Percentiles rank a stretch among this genome's conserved stretches.
Conservation (phyloP, 2,113 vertebrate genomes). For the Hippotragus niger region DNA sequence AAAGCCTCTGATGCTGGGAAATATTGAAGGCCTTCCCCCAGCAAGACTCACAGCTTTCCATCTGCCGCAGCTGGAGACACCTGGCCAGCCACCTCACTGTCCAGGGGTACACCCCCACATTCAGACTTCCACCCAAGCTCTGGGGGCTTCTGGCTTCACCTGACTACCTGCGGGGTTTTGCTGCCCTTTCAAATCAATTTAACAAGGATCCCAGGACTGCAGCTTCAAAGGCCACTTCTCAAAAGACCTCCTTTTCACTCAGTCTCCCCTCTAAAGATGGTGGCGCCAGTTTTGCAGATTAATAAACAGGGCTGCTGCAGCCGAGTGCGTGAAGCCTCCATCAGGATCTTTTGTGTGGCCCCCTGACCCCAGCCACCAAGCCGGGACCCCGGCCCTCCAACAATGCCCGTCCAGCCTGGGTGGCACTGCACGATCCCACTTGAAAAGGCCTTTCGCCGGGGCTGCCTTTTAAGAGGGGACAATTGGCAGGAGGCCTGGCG, state of each 20-base stretch:
- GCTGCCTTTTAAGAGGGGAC: slow-evolving; percentile 80
- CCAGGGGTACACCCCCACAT: rapidly evolving
- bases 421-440: slow-evolving; percentile 84
- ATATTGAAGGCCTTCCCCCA: not conserved
- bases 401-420: slow-evolving; percentile 84
- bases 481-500: slow-evolving; percentile 85
- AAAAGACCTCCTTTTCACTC: slow-evolving; percentile 74
- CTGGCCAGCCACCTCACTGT: rapidly evolving
- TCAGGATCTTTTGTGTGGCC: slow-evolving; percentile 78
- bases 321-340: slow-evolving; percentile 79
- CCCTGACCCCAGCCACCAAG: slow-evolving; percentile 80
- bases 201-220: slow-evolving; percentile 56
- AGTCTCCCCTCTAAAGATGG: slow-evolving; percentile 75
- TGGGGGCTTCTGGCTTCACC: not conserved
- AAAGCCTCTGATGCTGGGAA: not conserved
- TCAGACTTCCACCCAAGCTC: not conserved
- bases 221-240: slow-evolving; percentile 71
- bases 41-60: not conserved
- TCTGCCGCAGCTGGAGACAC: rapidly evolving
- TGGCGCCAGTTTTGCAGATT: slow-evolving; percentile 79
- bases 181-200: slow-evolving; percentile 72
- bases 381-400: slow-evolving; percentile 79
- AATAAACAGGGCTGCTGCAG: slow-evolving; percentile 78
- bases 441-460: slow-evolving; percentile 84
- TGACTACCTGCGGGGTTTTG: not conserved